Percentiles rank a stretch among this genome's conserved stretches.
phyloP scores from a whole-genome alignment of 35 echinoderm and acorn worm species.

The Ptychodera flava region DNA sequence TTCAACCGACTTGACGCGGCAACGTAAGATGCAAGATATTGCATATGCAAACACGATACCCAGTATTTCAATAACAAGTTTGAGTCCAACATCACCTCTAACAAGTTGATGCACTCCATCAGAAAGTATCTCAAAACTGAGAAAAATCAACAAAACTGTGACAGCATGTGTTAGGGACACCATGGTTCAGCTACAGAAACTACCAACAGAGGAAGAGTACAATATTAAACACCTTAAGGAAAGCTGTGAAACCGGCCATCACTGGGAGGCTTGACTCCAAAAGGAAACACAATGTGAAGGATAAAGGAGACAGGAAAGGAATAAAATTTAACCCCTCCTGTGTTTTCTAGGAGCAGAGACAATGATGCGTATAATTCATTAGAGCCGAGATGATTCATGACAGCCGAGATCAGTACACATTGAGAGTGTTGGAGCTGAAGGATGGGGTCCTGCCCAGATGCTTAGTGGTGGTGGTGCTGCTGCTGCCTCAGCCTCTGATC shows the following conservation, averaged over 20 bases:
- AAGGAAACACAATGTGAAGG: slow-evolving; percentile 32
- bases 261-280: slow-evolving; percentile 48
- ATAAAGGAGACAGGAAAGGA: slow-evolving; percentile 23
- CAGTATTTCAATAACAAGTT: too few species aligned
- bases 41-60: too few species aligned
- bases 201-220: slow-evolving; percentile 74
- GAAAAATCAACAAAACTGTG: too few species aligned
- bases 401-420: background rate
- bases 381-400: background rate
- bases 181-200: slow-evolving; percentile 47
- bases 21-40: too few species aligned
- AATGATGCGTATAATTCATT: too few species aligned
- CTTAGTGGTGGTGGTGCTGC: slow-evolving; percentile 30
- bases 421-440: slow-evolving; percentile 18
- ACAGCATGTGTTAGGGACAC: slow-evolving; percentile 43
- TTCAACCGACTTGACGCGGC: too few species aligned
- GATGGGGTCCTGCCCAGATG: slow-evolving; percentile 57
- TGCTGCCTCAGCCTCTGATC: slow-evolving; percentile 54
- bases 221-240: slow-evolving; percentile 35
- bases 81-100: too few species aligned
- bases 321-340: slow-evolving; percentile 26
- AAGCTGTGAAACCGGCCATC: slow-evolving; percentile 41
- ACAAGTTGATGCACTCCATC: too few species aligned
- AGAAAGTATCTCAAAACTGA: too few species aligned
- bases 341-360: background rate